Evolutionary conservation across 2,797 vertebrate species (phyloP), one percentile per base, ranked within the genome.

Genomic region (Acrossocheilus fasciatus): DNA sequence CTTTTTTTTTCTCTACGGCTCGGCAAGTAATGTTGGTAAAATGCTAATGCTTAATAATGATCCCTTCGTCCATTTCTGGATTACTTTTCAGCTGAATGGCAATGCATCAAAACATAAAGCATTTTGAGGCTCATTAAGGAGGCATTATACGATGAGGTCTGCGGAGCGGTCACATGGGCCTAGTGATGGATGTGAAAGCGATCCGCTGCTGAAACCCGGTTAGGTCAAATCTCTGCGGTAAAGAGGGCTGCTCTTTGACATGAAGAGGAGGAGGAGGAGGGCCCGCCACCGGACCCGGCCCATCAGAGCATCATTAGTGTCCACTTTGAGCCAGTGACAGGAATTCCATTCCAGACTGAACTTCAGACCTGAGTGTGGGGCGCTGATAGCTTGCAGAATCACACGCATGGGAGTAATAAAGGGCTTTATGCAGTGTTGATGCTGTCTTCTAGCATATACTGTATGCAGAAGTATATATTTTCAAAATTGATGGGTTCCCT

Each of bases 131-230:
- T 95, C 94, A 95, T 96, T 96, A 96, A 95, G 95, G 94, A 95
- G 93, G 92, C 94, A 95, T 95, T 96, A 95, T 91, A 92, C 88
- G 93, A 94, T 92, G 93, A 93, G 94, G 94, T 92, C 92, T 43
- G 92, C 88, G 77, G 87, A 93, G 91, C 92, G 93, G 87, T 95
- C 94, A 94, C 92, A 93, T 81, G 92, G 90, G 47, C n/a, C 86
- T 91, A 91, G 93, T 96, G 95, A 96, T 95, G 93, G 95, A 96
- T 96, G 94, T 95, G 94, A 94, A 96, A 96, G 96, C 95, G 91
- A 94, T 94, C 91, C 91, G 83, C 92, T 95, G 93, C 93, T 94
- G 95, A 94, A 95, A 96, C 93, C 91, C 93, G 94, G 94, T 93
- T 92, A 92, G 92, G 90, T 91, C 68, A 89, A 92, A 92, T 91